Percentiles rank a stretch among this genome's conserved stretches.
Evolutionary conservation across 2,113 vertebrate species (phyloP).

Genomic region (Gallinago undulata): DNA sequence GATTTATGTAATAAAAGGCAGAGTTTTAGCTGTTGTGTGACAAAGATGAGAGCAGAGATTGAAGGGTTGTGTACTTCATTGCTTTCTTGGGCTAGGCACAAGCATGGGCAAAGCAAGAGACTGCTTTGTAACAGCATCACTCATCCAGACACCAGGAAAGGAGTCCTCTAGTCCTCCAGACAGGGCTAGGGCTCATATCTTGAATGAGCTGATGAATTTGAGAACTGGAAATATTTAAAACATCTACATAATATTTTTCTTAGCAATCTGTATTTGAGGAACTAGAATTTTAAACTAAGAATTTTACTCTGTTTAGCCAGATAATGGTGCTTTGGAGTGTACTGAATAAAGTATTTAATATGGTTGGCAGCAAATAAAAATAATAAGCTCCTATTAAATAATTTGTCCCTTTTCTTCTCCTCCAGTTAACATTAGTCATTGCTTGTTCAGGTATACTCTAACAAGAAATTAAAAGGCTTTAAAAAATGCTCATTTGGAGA

Average conservation of each 20-base stretch:
- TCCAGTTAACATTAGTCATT: not conserved
- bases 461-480: not conserved
- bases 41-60: not conserved
- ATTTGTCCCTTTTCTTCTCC: not conserved
- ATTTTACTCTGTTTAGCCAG: not conserved
- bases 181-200: not conserved
- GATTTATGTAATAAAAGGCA: not conserved
- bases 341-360: not conserved
- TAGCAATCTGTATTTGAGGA: not conserved
- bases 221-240: not conserved
- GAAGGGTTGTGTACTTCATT: not conserved
- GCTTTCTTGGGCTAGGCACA: not conserved
- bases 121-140: not conserved
- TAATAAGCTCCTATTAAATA: not conserved
- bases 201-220: not conserved
- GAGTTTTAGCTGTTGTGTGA: not conserved
- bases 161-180: not conserved
- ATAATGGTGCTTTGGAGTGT: not conserved
- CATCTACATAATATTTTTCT: not conserved
- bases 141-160: not conserved
- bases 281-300: not conserved
- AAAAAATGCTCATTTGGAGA: accelerated
- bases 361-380: not conserved
- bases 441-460: not conserved
- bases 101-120: not conserved